Base-by-base conservation (phyloP, 2,888 invertebrate genomes). In the Pogonocherus hispidulus region DNA sequence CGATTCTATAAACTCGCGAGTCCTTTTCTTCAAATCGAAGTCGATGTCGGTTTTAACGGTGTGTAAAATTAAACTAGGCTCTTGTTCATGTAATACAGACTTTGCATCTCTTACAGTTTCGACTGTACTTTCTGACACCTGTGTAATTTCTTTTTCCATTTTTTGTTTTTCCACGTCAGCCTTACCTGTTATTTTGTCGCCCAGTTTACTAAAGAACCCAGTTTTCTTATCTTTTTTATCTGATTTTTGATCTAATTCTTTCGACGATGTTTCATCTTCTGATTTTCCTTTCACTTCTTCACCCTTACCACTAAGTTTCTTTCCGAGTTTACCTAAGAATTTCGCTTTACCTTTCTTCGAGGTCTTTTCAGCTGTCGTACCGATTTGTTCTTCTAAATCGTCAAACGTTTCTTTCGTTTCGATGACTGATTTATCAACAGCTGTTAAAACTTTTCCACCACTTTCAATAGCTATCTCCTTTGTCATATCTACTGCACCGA, bases 1-100 rank as follows among this genome's bases (percentile, higher is more conserved):
- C 9, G 70, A 59, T 73, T 76, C 71, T 14, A 76, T 44, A 63
- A 78, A 76, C 51, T 77, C 71, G 6, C 71, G 55, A 27, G 75
- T 77, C 60, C 67, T 70, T 66, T 76, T 72, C 63, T 74, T 71
- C 22, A 74, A 54, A 63, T 72, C 65, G 8, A 64, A 44, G 22
- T 9, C 37, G 18, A 22, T 1, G 41, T 74, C 65, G n/a, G 51
- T 16, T 18, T 63, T 41, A 16, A 14, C 16, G 3, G n/a, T 5
- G 5, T 41, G 41, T n/a, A 41, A n/a, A n/a, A 14, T 2, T 14
- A 14, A 4, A 14, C 16, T 41, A n/a, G 41, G 5, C 14, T 9
- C 41, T 3, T 41, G 41, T n/a, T 41, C 16, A 11, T 32, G 32
- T n/a, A n/a, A n/a, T n/a, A n/a, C n/a, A n/a, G n/a, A n/a, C n/a